phyloP scores from a whole-genome alignment of 2,797 vertebrate genomes.

The Premnoplex brunnescens region DNA sequence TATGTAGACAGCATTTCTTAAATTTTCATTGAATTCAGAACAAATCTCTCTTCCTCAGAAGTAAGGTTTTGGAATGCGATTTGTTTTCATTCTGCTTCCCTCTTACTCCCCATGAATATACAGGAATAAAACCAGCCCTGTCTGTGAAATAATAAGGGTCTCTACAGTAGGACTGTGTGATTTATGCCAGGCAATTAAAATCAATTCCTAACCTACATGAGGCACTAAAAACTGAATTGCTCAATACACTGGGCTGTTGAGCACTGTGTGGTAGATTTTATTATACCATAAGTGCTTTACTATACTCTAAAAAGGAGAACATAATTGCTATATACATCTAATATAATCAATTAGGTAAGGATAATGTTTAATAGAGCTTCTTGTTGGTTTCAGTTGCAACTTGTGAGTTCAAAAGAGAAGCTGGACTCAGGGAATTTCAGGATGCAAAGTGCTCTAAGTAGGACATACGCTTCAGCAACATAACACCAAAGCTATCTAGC shows the following conservation, averaged over 20 bases:
- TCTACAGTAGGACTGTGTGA: slow-evolving; percentile 49
- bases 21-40: background rate
- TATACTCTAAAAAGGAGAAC: slow-evolving; percentile 51
- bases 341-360: slow-evolving; percentile 52
- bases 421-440: background rate
- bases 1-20: background rate
- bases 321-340: slow-evolving; percentile 34
- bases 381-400: slow-evolving; percentile 49
- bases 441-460: background rate
- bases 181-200: slow-evolving; percentile 63
- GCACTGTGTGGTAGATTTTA: slow-evolving; percentile 58
- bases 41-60: background rate
- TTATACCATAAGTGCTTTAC: slow-evolving; percentile 58
- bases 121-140: background rate
- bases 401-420: slow-evolving; percentile 25
- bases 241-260: slow-evolving; percentile 38
- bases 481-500: background rate
- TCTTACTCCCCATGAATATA: background rate
- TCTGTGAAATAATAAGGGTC: slow-evolving; percentile 26
- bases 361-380: slow-evolving; percentile 48
- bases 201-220: slow-evolving; percentile 37
- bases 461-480: background rate
- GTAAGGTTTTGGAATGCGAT: background rate
- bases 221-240: slow-evolving; percentile 58
- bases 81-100: background rate